Conservation (phyloP, 2,888 invertebrate genomes). For the Sinopyrophorus schimmeli region DNA sequence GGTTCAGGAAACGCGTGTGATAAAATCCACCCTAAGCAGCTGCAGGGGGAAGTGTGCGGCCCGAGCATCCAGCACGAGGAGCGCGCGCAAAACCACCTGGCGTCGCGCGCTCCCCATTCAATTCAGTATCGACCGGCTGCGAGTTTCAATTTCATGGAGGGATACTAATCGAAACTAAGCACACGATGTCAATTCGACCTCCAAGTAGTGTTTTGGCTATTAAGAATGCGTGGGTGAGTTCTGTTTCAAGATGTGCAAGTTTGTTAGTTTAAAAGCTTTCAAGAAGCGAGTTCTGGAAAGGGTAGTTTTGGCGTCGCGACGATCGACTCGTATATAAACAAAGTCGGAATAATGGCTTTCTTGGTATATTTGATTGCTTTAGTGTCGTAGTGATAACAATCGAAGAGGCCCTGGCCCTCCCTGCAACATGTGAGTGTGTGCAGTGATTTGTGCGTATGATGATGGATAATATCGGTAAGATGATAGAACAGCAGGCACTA, state of each 20-base stretch:
- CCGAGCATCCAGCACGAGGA: conserved; percentile 51
- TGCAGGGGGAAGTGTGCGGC: conserved; percentile 38
- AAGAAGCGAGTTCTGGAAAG: conserved; percentile 7
- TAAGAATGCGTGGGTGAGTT: conserved; percentile 19
- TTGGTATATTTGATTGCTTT: conserved; percentile 28
- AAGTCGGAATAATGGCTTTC: conserved; percentile 40
- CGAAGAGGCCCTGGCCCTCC: conserved; percentile 28
- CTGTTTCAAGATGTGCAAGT: conserved; percentile 16
- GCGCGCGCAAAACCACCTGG: conserved; percentile 56
- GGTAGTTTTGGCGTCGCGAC: conserved; percentile 36
- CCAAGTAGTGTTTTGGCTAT: conserved; percentile 31
- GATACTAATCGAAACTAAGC: conserved; percentile 39
- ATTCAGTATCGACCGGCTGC: conserved; percentile 56
- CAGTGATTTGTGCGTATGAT: conserved; percentile 42
- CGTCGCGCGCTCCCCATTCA: conserved; percentile 56
- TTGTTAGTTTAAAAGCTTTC: conserved; percentile 3
- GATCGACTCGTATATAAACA: conserved; percentile 48
- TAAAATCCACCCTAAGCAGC: conserved; percentile 37
- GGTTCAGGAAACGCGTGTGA: conserved; percentile 30
- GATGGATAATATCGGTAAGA: conserved; percentile 65
- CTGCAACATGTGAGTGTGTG: conserved; percentile 38
- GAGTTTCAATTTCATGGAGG: conserved; percentile 47
- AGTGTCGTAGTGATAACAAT: conserved; percentile 33
- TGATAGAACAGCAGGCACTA: conserved; percentile 62
- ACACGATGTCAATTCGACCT: conserved; percentile 34